These are phyloP conservation scores for Euura saliciscinereae DNA, from an alignment of 1,140 invertebrate species.

Conservation along the genomic window DNA sequence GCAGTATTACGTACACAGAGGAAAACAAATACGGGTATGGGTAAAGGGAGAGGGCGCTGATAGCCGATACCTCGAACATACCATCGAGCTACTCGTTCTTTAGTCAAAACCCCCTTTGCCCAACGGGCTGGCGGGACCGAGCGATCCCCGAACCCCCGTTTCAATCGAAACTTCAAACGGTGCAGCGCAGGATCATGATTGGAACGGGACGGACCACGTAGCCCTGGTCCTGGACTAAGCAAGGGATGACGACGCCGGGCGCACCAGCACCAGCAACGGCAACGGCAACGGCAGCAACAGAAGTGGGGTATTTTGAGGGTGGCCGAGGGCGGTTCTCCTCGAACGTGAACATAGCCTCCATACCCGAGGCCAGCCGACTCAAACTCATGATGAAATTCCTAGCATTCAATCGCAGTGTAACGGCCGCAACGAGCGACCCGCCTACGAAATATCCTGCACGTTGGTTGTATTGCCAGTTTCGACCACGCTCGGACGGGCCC, in stretches of 20 bases:
- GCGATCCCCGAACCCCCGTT: conserved; percentile 43
- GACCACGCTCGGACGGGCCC: background rate
- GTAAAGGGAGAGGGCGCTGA: conserved; percentile 16
- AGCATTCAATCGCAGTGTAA: conserved; percentile 58
- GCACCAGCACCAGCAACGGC: conserved; percentile 30
- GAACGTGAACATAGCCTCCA: conserved; percentile 14
- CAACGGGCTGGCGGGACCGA: too few species aligned
- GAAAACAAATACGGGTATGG: background rate
- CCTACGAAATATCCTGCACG: background rate
- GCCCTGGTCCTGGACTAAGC: conserved; percentile 44
- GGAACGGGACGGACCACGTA: conserved; percentile 47
- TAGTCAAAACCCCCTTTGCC: conserved; percentile 55
- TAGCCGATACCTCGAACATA: conserved; percentile 37
- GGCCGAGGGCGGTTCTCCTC: conserved; percentile 46
- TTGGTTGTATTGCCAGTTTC: conserved; percentile 5
- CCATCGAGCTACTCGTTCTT: conserved; percentile 58
- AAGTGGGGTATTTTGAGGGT: conserved; percentile 35
- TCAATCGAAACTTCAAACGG: conserved; percentile 63
- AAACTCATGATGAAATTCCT: conserved; percentile 62
- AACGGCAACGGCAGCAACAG: background rate
- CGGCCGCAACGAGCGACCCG: conserved; percentile 45
- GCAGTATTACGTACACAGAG: background rate
- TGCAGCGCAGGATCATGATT: conserved; percentile 61
- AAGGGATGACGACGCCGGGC: conserved; percentile 46
- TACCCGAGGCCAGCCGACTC: conserved; percentile 34